A percentile compares a stretch with the other conserved stretches of the same genome.
These are phyloP conservation scores for Ceramica pisi DNA, from an alignment of 2,888 invertebrate species.

Conservation along the genomic window DNA sequence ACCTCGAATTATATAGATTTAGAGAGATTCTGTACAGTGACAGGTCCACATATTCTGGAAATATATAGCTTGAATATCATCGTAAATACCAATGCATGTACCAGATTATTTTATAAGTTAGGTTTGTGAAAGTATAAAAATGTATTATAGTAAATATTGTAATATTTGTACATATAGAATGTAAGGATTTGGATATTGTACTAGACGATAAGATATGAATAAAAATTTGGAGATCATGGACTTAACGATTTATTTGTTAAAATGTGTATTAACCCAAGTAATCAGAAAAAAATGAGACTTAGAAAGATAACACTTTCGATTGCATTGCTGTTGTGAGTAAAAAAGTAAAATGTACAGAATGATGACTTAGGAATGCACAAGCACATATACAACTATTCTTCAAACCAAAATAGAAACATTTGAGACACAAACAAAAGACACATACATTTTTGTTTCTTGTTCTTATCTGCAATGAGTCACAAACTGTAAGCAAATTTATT, in stretches of 20 bases:
- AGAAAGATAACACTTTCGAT: background rate
- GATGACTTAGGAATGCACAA: no score
- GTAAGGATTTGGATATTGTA: slow-evolving; percentile 62
- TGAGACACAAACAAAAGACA: no score
- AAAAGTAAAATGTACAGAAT: background rate
- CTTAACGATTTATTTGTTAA: slow-evolving; percentile 14
- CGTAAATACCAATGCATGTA: slow-evolving; percentile 7
- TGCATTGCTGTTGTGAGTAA: background rate
- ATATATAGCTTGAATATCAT: background rate
- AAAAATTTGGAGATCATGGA: slow-evolving; percentile 37
- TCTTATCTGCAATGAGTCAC: no score
- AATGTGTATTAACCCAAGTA: background rate
- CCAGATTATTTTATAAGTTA: slow-evolving; percentile 24
- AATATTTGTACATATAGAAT: slow-evolving; percentile 61
- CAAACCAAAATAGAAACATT: no score
- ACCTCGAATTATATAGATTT: background rate
- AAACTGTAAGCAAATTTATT: no score
- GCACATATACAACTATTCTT: no score
- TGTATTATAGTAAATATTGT: slow-evolving; percentile 64
- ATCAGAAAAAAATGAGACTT: background rate
- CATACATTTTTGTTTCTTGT: no score
- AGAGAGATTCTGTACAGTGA: background rate
- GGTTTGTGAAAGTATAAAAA: slow-evolving; percentile 13
- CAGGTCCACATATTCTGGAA: background rate
- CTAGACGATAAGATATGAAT: slow-evolving; percentile 57